Conservation (phyloP, 2,113 vertebrate species). For the Oceanodroma tethys region DNA sequence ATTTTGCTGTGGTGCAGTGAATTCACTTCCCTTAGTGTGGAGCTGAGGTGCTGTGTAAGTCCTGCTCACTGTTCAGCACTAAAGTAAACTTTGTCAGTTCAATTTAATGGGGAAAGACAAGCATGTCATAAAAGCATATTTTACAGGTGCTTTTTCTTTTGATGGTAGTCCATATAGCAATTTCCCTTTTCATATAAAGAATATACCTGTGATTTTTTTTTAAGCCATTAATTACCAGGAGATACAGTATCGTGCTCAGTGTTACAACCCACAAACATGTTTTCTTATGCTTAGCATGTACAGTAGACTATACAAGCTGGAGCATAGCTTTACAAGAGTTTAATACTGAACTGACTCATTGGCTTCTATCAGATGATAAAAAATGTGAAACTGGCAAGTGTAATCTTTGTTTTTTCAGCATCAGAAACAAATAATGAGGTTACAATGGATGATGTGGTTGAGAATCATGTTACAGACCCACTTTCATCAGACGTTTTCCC, state of each 20-base stretch:
- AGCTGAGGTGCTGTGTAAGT: neutral
- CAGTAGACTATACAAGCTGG: neutral
- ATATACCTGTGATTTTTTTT: neutral
- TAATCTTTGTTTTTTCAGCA: slow-evolving; percentile 52
- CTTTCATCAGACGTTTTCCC: slow-evolving; percentile 67
- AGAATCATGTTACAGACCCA: slow-evolving; percentile 84
- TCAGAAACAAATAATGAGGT: slow-evolving; percentile 70
- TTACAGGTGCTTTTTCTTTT: neutral
- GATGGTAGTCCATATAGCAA: neutral
- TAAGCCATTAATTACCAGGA: neutral
- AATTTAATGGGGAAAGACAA: neutral
- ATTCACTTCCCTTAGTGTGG: neutral
- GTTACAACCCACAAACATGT: neutral
- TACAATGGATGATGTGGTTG: slow-evolving; percentile 70
- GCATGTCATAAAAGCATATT: neutral
- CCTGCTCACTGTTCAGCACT: neutral
- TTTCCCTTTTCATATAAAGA: neutral
- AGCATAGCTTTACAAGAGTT: neutral
- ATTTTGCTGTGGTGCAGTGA: neutral
- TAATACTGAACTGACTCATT: neutral
- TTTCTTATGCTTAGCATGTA: neutral
- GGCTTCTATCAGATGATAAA: neutral
- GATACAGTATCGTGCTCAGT: neutral
- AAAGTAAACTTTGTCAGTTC: neutral
- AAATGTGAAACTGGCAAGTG: neutral